Percentiles rank a stretch among this genome's conserved stretches.
Conservation (phyloP, 2,888 invertebrate species). For the Drosophila meridiana region DNA sequence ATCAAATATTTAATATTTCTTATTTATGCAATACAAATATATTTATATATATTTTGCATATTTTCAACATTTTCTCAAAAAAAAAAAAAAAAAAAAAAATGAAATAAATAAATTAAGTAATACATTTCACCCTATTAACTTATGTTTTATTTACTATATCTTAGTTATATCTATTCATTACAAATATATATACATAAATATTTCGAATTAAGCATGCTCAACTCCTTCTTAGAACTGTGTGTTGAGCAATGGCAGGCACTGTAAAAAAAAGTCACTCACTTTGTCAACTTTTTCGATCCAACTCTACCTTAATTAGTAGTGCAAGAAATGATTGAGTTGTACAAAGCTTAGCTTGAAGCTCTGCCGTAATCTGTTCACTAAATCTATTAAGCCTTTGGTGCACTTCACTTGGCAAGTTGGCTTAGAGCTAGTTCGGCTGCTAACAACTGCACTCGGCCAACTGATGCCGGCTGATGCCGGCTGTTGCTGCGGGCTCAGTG, state of each 20-base stretch:
- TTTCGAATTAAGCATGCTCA: too few relatives aligned
- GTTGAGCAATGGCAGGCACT: background rate
- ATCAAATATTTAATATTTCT: too few relatives aligned
- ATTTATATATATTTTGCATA: too few relatives aligned
- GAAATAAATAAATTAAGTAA: too few relatives aligned
- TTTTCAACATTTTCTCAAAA: too few relatives aligned
- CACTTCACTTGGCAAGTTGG: conserved; percentile 29
- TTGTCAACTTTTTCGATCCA: background rate
- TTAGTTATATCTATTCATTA: too few relatives aligned
- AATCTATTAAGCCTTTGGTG: conserved; percentile 59
- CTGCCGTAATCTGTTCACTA: conserved; percentile 46
- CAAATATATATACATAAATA: too few relatives aligned
- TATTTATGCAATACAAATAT: too few relatives aligned
- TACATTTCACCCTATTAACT: too few relatives aligned
- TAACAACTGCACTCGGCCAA: background rate
- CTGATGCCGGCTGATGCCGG: conserved; percentile 5
- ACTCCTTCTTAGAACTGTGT: background rate
- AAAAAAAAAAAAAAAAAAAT: too few relatives aligned
- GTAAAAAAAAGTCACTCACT: background rate
- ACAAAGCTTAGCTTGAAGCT: conserved; percentile 3
- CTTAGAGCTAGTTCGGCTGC: conserved; percentile 6
- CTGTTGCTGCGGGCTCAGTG: conserved; percentile 41
- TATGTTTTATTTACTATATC: too few relatives aligned
- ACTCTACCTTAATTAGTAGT: conserved; percentile 3
- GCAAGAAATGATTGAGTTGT: background rate